phyloP scores from a whole-genome alignment of 1,140 invertebrate genomes.

The Ceratosolen solmsi region DNA sequence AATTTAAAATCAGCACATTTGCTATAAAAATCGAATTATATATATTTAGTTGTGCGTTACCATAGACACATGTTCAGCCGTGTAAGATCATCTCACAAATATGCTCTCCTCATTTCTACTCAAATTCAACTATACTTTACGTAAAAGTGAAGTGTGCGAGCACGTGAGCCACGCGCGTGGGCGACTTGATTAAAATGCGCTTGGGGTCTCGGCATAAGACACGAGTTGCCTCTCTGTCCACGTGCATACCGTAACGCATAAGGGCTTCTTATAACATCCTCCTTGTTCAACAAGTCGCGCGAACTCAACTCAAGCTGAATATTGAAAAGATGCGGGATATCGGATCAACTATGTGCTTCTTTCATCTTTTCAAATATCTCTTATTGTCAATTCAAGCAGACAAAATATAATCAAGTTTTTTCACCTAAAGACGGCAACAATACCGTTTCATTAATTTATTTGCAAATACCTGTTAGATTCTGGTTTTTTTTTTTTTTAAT shows the following conservation, averaged over 20 bases:
- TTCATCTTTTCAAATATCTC: too few species aligned
- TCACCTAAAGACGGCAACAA: too few species aligned
- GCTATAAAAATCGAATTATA: neutral
- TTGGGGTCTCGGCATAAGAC: neutral
- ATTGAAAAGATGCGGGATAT: neutral
- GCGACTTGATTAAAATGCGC: constrained; percentile 49
- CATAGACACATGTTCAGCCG: constrained; percentile 24
- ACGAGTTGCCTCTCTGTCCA: neutral
- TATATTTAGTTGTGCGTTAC: constrained; percentile 26
- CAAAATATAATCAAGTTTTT: too few species aligned
- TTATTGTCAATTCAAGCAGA: too few species aligned
- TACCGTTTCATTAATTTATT: too few species aligned
- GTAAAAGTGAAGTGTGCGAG: neutral
- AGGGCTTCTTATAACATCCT: constrained; percentile 22
- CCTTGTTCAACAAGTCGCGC: constrained; percentile 16
- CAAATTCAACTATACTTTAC: neutral
- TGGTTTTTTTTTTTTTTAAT: too few species aligned
- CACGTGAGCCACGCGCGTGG: constrained; percentile 20
- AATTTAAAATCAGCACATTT: too few species aligned
- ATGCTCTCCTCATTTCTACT: neutral
- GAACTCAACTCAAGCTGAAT: constrained; percentile 28
- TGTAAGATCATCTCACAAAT: neutral
- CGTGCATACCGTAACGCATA: neutral
- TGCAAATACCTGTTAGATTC: too few species aligned
- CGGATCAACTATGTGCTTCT: too few species aligned